These are phyloP conservation scores for Sphaerophoria taeniata DNA, from an alignment of 2,888 invertebrate species.

Conservation along the genomic window DNA sequence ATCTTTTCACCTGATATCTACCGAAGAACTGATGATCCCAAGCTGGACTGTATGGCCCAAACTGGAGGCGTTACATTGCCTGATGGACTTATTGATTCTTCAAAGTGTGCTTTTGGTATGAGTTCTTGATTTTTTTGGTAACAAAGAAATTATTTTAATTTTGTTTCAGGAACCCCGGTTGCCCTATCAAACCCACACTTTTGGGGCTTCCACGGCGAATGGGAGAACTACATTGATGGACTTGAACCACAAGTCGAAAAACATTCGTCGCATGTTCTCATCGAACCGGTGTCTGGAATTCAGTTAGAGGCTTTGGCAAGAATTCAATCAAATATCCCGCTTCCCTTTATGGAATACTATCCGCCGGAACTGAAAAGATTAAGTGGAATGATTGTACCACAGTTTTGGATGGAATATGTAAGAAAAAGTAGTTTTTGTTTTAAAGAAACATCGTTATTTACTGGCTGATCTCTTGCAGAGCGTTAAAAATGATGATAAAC, in stretches of 20 bases:
- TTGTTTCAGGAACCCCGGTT: conserved; percentile 86
- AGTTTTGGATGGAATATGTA: conserved; percentile 89
- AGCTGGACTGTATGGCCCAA: conserved; percentile 44
- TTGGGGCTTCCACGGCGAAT: conserved; percentile 81
- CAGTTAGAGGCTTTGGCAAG: conserved; percentile 81
- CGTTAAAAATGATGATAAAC: conserved; percentile 36
- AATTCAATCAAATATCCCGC: conserved; percentile 58
- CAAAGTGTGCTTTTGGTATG: conserved; percentile 87
- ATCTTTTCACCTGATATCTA: conserved; percentile 46
- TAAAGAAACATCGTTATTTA: background rate
- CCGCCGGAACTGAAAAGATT: conserved; percentile 80
- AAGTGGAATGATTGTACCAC: conserved; percentile 85
- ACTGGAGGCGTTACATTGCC: conserved; percentile 82
- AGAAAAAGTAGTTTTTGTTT: conserved; percentile 75
- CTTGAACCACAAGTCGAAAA: conserved; percentile 85
- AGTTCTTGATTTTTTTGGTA: background rate
- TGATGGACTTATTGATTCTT: conserved; percentile 86
- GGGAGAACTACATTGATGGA: conserved; percentile 85
- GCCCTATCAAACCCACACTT: conserved; percentile 89
- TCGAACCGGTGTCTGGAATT: conserved; percentile 88
- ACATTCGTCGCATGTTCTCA: conserved; percentile 86
- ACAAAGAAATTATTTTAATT: too few relatives aligned
- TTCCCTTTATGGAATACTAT: conserved; percentile 76
- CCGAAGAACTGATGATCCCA: conserved; percentile 45
- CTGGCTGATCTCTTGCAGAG: conserved; percentile 1